phyloP scores from a whole-genome alignment of 2,888 invertebrate species.

The Harpalus rufipes region DNA sequence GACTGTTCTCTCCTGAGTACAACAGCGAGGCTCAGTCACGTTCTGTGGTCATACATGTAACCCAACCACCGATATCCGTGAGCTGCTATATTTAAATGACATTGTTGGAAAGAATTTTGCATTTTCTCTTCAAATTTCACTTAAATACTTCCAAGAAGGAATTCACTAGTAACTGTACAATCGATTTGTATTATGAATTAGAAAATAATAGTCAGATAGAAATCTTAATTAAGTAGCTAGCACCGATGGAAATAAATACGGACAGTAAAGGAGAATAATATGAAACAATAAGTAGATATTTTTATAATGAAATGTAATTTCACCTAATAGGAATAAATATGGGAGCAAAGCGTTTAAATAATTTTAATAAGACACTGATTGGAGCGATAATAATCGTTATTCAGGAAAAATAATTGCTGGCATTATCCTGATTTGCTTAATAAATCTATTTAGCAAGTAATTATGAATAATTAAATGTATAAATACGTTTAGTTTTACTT shows the following conservation, averaged over 20 bases:
- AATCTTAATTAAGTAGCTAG: constrained; percentile 43
- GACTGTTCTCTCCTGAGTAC: constrained; percentile 14
- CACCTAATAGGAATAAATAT: constrained; percentile 49
- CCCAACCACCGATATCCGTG: constrained; percentile 52
- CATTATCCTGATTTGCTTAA: constrained; percentile 64
- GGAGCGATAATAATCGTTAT: constrained; percentile 57
- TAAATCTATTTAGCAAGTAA: constrained; percentile 64
- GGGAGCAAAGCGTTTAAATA: constrained; percentile 58
- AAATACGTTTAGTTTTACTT: constrained; percentile 49
- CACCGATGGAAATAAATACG: constrained; percentile 40
- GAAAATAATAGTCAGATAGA: constrained; percentile 48
- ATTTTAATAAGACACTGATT: constrained; percentile 65
- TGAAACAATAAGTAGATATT: constrained; percentile 51
- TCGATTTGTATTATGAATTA: constrained; percentile 49
- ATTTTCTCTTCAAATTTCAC: constrained; percentile 14
- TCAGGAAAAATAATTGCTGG: constrained; percentile 55
- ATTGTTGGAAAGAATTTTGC: constrained; percentile 10
- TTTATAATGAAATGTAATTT: constrained; percentile 59
- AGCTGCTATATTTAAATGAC: constrained; percentile 54
- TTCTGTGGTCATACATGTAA: constrained; percentile 57
- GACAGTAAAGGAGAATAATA: constrained; percentile 41
- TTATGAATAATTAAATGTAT: constrained; percentile 62
- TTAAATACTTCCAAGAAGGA: background rate
- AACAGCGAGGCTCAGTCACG: constrained; percentile 35
- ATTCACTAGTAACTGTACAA: constrained; percentile 15